Base-by-base conservation (phyloP, 2,888 invertebrate genomes). In the Oxycera nigricornis region DNA sequence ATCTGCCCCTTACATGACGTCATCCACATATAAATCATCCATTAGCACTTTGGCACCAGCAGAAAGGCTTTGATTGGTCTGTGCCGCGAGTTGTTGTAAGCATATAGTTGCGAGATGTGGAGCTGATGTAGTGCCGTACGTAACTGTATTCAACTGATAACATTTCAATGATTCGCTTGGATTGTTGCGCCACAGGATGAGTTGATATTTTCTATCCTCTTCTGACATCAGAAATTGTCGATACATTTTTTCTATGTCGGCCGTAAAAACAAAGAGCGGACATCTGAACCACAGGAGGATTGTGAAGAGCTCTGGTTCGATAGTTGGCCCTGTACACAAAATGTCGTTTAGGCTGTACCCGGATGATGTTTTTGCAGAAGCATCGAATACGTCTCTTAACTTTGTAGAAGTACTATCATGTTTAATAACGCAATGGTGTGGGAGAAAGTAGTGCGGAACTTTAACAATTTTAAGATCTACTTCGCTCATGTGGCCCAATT, bases 31-130 rank as follows among this genome's bases (percentile, higher is more conserved):
- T 80, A 83, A 82, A 82, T 86, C 86, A n/a, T n/a, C n/a, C n/a
- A n/a, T n/a, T n/a, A n/a, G 80, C 81, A 83, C 82, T 83, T 79
- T 81, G 84, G 83, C 84, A 83, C 82, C 82, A 81, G 79, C 81
- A 82, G 81, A 85, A 86, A 86, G 86, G 83, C 83, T 86, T 86
- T 82, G 84, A 85, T 86, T n/a, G n/a, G 82, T 83, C 86, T 87
- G 86, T 86, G 82, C 82, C 80, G 82, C 82, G 81, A 80, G 72
- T 80, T 79, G 80, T 80, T 81, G 81, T 83, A 82, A 81, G 79
- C 78, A 80, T 78, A 80, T 80, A 80, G 80, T 80, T 81, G 80
- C 79, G 77, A 80, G 84, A 87, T 86, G 81, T 80, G 82, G 82
- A 82, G 55, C 80, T 78, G 76, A 79, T 78, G 82, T 77, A 80